phyloP scores from a whole-genome alignment of 2,888 invertebrate species.

The Synanthedon myopaeformis region DNA sequence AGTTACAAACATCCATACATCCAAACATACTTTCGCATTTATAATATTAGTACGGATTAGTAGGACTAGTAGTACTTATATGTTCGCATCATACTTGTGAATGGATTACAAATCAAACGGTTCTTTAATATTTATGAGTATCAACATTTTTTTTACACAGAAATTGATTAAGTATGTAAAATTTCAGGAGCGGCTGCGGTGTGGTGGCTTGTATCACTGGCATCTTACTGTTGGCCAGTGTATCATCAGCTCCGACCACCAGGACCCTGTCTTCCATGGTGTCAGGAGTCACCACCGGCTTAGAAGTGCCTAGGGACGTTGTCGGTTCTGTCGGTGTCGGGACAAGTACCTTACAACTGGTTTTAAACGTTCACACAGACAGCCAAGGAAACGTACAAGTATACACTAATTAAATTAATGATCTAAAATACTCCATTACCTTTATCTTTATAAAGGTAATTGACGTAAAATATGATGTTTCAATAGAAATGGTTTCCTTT shows the following conservation, averaged over 20 bases:
- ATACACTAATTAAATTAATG: slow-evolving; percentile 30
- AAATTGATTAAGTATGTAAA: background rate
- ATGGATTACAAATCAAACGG: too few relatives aligned
- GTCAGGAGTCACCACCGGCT: slow-evolving; percentile 45
- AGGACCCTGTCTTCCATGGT: slow-evolving; percentile 26
- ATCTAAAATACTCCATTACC: background rate
- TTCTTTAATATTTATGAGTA: too few relatives aligned
- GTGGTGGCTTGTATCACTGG: slow-evolving; percentile 17
- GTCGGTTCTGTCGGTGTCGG: slow-evolving; percentile 39
- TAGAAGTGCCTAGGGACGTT: slow-evolving; percentile 47
- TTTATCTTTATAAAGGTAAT: background rate
- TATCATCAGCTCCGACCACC: slow-evolving; percentile 30
- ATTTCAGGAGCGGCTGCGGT: slow-evolving; percentile 36
- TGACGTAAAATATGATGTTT: background rate
- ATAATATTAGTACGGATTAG: too few relatives aligned
- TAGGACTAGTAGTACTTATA: too few relatives aligned
- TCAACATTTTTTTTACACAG: too few relatives aligned
- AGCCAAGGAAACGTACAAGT: slow-evolving; percentile 57
- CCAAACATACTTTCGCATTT: too few relatives aligned
- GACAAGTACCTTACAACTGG: slow-evolving; percentile 47
- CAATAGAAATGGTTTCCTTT: too few relatives aligned
- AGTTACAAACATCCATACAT: too few relatives aligned
- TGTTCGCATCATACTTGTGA: too few relatives aligned
- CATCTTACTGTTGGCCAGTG: slow-evolving; percentile 18
- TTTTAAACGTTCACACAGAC: slow-evolving; percentile 55